Base-by-base conservation (phyloP, 1,140 invertebrate genomes). In the Tetragnatha versicolor region DNA sequence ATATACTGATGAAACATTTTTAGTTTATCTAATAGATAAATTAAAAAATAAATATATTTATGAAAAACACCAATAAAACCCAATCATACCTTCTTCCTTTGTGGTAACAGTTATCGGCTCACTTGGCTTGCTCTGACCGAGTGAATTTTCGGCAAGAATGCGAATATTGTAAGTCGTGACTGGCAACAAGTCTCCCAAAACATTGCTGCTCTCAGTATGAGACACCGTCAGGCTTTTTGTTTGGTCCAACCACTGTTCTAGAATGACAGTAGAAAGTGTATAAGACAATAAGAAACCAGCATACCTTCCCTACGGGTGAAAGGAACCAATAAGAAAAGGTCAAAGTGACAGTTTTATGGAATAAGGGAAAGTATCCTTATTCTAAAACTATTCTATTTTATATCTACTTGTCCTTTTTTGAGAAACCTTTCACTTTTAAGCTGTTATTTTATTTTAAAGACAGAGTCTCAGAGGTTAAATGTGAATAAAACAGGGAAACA, bases 61-160 rank as follows among this genome's bases (percentile, higher is more conserved):
- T 45, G n/a, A 45, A 45, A 45, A n/a, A 45, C 10, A n/a, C n/a
- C n/a, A n/a, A 45, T 45, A 45, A n/a, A 45, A n/a, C n/a, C n/a
- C n/a, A n/a, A n/a, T n/a, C n/a, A 35, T 80, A 81, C 81, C 93
- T 90, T 94, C 93, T 88, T 95, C 93, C 81, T 92, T 88, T n/a
- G 93, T 94, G 37, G 90, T 92, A 2, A 93, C 91, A 86, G 92
- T 91, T 25, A 94, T 90, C 47, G 92, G 90, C 83, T 94, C 92
- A 83, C 94, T 95, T 2, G 93, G 92, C 84, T 94, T 91, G 81
- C 94, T 95, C 73, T 92, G 89, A 10, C 87, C 87, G 0, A 88
- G 82, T 5, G 84, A 82, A 82, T 88, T 88, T 76, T 85, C 84
- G 1, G 87, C 86, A 47, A 85, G 78, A 3, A 87, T 81, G 31